Evolutionary conservation across 2,888 invertebrate species (phyloP).

Genomic region (Aphodius sticticus): DNA sequence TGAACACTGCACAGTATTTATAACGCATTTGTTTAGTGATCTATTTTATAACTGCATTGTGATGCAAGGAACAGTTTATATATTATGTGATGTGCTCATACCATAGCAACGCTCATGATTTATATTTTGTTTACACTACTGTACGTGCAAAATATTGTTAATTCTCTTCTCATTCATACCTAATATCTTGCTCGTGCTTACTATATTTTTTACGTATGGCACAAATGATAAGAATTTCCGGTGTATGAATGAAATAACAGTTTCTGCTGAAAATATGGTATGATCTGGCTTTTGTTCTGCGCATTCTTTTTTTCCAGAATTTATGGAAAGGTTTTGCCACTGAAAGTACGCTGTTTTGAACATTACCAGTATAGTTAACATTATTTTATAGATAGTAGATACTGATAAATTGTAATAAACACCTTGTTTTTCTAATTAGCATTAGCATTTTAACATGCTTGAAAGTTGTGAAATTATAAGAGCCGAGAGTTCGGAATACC

Average conservation of each 20-base stretch:
- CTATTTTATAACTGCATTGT: no score
- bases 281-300: background rate
- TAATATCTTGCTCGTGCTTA: no score
- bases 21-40: no score
- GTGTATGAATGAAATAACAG: no score
- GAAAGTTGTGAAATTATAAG: background rate
- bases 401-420: background rate
- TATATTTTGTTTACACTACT: no score
- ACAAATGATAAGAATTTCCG: background rate
- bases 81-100: no score
- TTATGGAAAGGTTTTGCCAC: background rate
- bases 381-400: background rate
- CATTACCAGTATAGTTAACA: background rate
- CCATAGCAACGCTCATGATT: no score
- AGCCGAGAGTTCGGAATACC: background rate
- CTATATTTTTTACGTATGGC: no score
- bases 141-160: no score
- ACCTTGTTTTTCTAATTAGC: conserved; percentile 12
- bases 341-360: background rate
- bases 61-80: no score
- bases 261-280: background rate
- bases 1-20: no score
- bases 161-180: no score
- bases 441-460: background rate
- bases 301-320: background rate